A percentile compares a stretch with the other conserved stretches of the same genome.
Conservation (phyloP, 2,797 vertebrate genomes). For the Gymnoscopelus braueri region DNA sequence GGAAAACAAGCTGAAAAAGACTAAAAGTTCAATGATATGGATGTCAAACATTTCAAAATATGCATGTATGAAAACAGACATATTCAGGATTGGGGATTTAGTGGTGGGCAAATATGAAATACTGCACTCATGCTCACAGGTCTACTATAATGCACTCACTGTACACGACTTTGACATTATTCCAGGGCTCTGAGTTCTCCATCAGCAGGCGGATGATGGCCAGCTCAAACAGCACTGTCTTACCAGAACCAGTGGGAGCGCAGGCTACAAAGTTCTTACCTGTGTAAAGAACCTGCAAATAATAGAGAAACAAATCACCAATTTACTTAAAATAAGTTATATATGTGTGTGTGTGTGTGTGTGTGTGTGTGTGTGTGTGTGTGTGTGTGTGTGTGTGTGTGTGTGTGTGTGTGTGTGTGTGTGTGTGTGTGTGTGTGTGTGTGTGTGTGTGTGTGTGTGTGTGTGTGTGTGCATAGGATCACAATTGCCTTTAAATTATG, state of each 20-base stretch:
- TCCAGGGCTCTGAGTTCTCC: slow-evolving; percentile 91
- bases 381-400: no score
- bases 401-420: no score
- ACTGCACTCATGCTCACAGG: neutral
- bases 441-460: no score
- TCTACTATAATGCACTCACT: slow-evolving; percentile 82
- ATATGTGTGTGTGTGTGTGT: no score
- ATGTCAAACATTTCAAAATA: neutral
- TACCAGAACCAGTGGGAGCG: slow-evolving; percentile 97
- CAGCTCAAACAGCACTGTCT: slow-evolving; percentile 95
- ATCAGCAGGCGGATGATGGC: slow-evolving; percentile 94
- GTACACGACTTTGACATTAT: slow-evolving; percentile 94
- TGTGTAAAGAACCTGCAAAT: slow-evolving; percentile 91
- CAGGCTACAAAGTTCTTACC: slow-evolving; percentile 93
- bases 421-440: no score
- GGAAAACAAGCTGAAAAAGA: no score
- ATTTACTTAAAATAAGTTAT: neutral
- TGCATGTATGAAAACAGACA: neutral
- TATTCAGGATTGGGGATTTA: neutral
- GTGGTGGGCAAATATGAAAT: neutral
- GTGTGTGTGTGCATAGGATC: no score
- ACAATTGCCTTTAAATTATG: no score
- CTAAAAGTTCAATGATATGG: neutral
- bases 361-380: no score
- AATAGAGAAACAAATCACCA: slow-evolving; percentile 26